Evolutionary conservation across 2,113 vertebrate species (phyloP).

Genomic region (Sardina pilchardus): DNA sequence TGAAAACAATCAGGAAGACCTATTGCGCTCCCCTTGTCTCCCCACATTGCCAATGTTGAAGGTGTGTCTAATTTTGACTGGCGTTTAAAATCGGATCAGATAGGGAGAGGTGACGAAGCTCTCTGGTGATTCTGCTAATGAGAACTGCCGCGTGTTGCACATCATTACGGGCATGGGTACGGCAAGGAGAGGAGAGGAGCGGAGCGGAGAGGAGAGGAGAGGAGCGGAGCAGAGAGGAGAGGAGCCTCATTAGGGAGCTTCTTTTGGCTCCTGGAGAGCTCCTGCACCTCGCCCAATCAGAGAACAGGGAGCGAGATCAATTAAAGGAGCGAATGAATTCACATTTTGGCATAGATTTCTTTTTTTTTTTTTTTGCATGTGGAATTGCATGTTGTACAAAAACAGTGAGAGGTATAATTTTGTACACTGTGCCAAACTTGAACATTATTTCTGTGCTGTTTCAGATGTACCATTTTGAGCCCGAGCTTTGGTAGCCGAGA

Average conservation of each 20-base stretch:
- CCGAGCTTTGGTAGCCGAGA: not conserved
- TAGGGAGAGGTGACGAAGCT: not conserved
- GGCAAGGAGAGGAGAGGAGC: not conserved
- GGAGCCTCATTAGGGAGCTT: not conserved
- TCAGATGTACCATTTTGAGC: not conserved
- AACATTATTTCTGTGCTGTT: not conserved
- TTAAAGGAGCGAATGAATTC: not conserved
- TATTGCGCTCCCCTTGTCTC: not conserved
- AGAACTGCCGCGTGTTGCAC: not conserved
- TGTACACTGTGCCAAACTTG: not conserved
- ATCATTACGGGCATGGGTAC: not conserved
- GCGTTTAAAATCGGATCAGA: not conserved
- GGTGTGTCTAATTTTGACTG: not conserved
- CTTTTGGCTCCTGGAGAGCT: not conserved
- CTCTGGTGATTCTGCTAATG: not conserved
- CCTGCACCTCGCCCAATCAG: not conserved
- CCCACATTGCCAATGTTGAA: not conserved
- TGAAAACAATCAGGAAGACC: not conserved
- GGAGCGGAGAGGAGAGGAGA: not conserved
- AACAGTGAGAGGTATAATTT: not conserved
- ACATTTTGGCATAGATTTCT: not conserved
- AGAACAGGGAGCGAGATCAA: not conserved
- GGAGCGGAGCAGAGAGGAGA: not conserved
- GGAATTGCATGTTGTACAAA: not conserved
- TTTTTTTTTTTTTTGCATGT: not conserved